Percentiles rank a stretch among this genome's conserved stretches.
Conservation (phyloP, 2,888 invertebrate species). For the Harpalus rufipes region DNA sequence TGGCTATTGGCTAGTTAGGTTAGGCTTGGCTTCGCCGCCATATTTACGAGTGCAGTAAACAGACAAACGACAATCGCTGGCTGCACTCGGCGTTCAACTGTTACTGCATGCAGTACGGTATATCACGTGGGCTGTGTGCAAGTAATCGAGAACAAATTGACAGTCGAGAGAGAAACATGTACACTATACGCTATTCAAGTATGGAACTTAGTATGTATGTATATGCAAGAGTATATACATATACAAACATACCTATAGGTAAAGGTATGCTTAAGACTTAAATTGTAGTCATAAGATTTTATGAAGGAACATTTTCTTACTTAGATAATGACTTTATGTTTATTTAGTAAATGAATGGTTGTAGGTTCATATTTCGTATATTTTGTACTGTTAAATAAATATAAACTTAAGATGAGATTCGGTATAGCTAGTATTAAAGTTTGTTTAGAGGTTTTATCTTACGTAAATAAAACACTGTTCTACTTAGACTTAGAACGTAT, state of each 20-base stretch:
- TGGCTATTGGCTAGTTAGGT: slow-evolving; percentile 37
- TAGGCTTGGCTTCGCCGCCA: slow-evolving; percentile 35
- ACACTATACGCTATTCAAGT: neutral
- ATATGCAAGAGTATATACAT: neutral
- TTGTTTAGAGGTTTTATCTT: no score
- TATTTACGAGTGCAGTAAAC: slow-evolving; percentile 44
- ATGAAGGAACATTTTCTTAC: neutral
- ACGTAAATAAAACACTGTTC: no score
- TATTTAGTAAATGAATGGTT: neutral
- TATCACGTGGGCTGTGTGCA: slow-evolving; percentile 53
- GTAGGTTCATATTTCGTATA: neutral
- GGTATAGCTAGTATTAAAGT: no score
- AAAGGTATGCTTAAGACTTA: neutral
- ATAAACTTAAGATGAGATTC: neutral
- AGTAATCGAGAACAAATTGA: slow-evolving; percentile 59
- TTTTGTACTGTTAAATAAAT: neutral
- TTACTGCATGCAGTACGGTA: slow-evolving; percentile 29
- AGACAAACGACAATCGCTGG: slow-evolving; percentile 49
- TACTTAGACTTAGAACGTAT: no score
- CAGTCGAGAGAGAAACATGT: slow-evolving; percentile 13
- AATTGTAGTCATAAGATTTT: neutral
- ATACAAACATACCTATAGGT: neutral
- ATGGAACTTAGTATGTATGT: neutral
- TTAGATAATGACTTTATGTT: neutral
- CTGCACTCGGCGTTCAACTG: slow-evolving; percentile 35